Conservation (phyloP, 2,113 vertebrate genomes). For the Orycteropus afer region DNA sequence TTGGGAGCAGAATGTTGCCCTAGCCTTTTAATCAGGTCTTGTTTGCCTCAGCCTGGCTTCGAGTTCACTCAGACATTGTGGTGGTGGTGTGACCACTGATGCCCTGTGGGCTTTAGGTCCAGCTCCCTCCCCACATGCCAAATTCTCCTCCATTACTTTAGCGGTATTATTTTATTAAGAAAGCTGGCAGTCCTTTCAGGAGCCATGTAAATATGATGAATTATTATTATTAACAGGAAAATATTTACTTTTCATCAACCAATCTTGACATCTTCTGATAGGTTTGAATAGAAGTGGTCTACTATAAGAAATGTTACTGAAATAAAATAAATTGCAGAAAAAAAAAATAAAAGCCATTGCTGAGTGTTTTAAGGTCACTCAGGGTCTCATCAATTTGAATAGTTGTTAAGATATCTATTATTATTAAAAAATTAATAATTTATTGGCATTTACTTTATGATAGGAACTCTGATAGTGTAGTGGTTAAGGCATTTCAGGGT, state of each 20-base stretch:
- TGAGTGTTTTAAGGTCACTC: background rate
- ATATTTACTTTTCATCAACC: background rate
- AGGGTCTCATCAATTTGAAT: background rate
- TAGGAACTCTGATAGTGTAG: too few relatives aligned
- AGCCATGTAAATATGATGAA: background rate
- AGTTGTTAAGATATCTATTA: background rate
- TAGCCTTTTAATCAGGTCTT: background rate
- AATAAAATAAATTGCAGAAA: background rate
- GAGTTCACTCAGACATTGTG: background rate
- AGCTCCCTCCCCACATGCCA: rapidly evolving
- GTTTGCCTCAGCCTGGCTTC: background rate
- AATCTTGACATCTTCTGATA: background rate
- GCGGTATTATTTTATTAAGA: background rate
- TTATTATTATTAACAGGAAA: background rate
- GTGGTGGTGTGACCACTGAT: background rate
- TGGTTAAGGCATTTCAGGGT: too few relatives aligned
- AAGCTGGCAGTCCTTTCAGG: background rate
- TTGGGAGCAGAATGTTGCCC: background rate
- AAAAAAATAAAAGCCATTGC: background rate
- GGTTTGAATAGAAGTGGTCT: background rate
- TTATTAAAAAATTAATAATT: background rate
- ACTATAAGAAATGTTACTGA: background rate
- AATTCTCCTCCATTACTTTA: background rate
- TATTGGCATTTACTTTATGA: background rate
- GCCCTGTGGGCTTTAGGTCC: background rate